Evolutionary conservation across 1,140 invertebrate species (phyloP), one percentile per base, ranked within the genome.

Genomic region (Atta colombica): DNA sequence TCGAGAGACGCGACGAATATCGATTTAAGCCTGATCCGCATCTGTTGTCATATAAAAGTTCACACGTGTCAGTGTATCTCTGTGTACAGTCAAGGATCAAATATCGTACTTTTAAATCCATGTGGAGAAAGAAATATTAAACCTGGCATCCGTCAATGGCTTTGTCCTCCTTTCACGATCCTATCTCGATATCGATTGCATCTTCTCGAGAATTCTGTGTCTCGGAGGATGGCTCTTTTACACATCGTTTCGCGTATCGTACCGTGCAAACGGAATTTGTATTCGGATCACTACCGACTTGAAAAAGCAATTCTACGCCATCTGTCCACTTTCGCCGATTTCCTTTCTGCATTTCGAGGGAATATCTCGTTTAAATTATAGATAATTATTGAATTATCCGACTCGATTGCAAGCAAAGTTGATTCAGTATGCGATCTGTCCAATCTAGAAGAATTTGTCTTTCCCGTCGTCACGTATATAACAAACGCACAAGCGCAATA

Each of bases 221-320:
- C 85, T 77, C 77, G 39, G 4, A 72, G 61, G 71, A 88, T 80
- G 71, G 49, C 14, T 49, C 61, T 88, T 58, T 58, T 63, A 82
- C 68, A 78, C 68, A 88, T 89, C 87, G 86, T 88, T 85, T 88
- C 86, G 53, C 49, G 55, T 68, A 82, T 55, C 85, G 49, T 16
- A 51, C 3, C 49, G 14, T 51, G 69, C 28, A 61, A 87, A 77
- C 63, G 55, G 53, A 87, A 89, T 89, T 89, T 85, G 60, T 87
- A 85, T 87, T 89, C 75, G 74, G 18, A 60, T 65, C 65, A 84
- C 25, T 28, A 55, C 14, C 86, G 49, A 21, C 58, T 51, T 51
- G 72, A 69, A 61, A 28, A 65, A 74, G 85, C 61, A 75, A 80
- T 87, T 25, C 25, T 49, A 18, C 45, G 21, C 7, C 14, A 51